Evolutionary conservation across 1,140 invertebrate genomes (phyloP).

Genomic region (Meloidogyne hapla): DNA sequence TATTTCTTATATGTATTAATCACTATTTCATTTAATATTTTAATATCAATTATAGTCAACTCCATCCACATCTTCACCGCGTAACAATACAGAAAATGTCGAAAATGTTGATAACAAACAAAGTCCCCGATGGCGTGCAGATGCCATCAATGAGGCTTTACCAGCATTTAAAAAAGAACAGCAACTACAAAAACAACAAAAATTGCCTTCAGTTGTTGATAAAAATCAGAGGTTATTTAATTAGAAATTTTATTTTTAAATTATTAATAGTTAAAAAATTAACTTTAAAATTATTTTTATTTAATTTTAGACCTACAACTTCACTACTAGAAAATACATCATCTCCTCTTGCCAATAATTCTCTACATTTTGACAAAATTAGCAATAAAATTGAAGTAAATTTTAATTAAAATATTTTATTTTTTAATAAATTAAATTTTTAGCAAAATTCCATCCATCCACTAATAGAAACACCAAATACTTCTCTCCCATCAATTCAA

Average conservation of each 20-base stretch:
- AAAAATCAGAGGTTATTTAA: too few species aligned
- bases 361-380: neutral
- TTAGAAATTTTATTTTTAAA: too few species aligned
- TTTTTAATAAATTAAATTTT: neutral
- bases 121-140: slow-evolving; percentile 31
- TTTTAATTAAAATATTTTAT: neutral
- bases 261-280: too few species aligned
- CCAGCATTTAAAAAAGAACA: slow-evolving; percentile 6
- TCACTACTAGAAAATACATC: neutral
- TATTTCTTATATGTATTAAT: too few species aligned
- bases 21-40: too few species aligned
- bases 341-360: neutral
- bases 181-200: neutral
- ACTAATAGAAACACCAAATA: neutral
- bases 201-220: neutral
- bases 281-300: too few species aligned
- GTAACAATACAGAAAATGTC: neutral
- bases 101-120: slow-evolving; percentile 12
- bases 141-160: slow-evolving; percentile 23
- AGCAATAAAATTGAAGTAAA: neutral
- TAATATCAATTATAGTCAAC: neutral
- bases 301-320: neutral
- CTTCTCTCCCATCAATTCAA: neutral
- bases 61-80: neutral
- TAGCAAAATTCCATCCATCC: neutral